Evolutionary conservation across 1,140 invertebrate species (phyloP), one percentile per base, ranked within the genome.

Genomic region (Triops cancriformis): DNA sequence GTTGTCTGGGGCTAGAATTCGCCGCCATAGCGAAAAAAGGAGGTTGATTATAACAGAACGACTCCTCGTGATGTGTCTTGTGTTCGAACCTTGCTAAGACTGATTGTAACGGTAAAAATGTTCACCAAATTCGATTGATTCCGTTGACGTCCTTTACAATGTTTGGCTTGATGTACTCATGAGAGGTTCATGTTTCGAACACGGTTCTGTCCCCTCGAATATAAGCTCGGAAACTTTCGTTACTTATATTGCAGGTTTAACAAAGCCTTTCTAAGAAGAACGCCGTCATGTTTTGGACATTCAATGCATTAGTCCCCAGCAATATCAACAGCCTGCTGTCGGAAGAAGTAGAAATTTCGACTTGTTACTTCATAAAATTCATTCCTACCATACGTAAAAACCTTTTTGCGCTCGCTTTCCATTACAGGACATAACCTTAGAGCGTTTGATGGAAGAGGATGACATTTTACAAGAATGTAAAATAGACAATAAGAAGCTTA

Each of bases 401-500:
- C n/a, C n/a, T n/a, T n/a, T 37, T 37, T 37, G 23, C 51, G 10
- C 14, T 3, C 3, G 10, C 18, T 2, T 23, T 64, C 51, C 5
- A 14, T 79, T 28, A 2, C 85, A 97, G 95, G 91, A 95, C 91
- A 91, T 96, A 74, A 96, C 92, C 26, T 87, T 98, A 74, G 89
- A 91, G 81, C 93, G 96, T 85, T 87, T 98, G 77, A 89, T 98
- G 87, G 93, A 98, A 84, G 93, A 96, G 85, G 95, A 97, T 84
- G 94, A 97, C 85, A 93, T 98, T 83, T 88, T 98, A 79, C 94
- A 96, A 85, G 95, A 98, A 89, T 97, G 95, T 85, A 96, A 95
- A 88, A 91, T 90, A 80, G 93, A 94, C 84, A 97, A 97, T 85
- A 94, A 93, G 85, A 93, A 92, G 82, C 87, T 98, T 77, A 89